Evolutionary conservation across 2,113 vertebrate genomes (phyloP).

Genomic region (Corythoichthys haematopterus): DNA sequence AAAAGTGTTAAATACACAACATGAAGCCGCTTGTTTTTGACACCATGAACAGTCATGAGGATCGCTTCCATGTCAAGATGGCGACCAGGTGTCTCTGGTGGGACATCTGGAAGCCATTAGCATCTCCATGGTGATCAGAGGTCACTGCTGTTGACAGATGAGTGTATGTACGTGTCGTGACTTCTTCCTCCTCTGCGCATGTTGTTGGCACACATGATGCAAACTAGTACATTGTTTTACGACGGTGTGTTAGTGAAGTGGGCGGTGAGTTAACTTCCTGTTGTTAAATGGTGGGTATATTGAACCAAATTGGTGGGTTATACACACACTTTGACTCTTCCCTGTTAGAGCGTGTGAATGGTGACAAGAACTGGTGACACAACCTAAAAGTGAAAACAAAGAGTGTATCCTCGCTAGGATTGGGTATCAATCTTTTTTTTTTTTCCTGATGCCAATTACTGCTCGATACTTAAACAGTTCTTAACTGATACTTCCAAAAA

Average conservation of each 20-base stretch:
- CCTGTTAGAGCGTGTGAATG: slow-evolving; percentile 50
- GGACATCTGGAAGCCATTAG: slow-evolving; percentile 72
- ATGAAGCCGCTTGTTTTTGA: neutral
- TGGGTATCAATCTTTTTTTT: no score
- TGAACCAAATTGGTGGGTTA: slow-evolving; percentile 60
- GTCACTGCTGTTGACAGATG: slow-evolving; percentile 32
- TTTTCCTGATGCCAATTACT: no score
- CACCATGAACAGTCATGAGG: slow-evolving; percentile 13
- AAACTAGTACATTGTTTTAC: neutral
- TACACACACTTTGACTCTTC: slow-evolving; percentile 62
- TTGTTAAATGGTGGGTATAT: slow-evolving; percentile 64
- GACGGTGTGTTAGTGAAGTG: slow-evolving; percentile 22
- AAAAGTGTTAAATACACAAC: no score
- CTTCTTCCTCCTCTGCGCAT: neutral
- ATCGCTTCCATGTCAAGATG: slow-evolving; percentile 51
- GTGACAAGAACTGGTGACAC: slow-evolving; percentile 54
- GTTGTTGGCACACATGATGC: neutral
- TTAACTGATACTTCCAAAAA: no score
- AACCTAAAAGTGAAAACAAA: neutral
- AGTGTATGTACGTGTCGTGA: neutral
- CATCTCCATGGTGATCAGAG: slow-evolving; percentile 65
- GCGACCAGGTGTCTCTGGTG: slow-evolving; percentile 59
- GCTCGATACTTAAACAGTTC: no score
- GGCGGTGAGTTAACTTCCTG: slow-evolving; percentile 52
- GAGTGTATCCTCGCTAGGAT: neutral